Percentiles rank a stretch among this genome's conserved stretches.
Conservation (phyloP, 2,888 invertebrate species). For the Slavum lentiscoides region DNA sequence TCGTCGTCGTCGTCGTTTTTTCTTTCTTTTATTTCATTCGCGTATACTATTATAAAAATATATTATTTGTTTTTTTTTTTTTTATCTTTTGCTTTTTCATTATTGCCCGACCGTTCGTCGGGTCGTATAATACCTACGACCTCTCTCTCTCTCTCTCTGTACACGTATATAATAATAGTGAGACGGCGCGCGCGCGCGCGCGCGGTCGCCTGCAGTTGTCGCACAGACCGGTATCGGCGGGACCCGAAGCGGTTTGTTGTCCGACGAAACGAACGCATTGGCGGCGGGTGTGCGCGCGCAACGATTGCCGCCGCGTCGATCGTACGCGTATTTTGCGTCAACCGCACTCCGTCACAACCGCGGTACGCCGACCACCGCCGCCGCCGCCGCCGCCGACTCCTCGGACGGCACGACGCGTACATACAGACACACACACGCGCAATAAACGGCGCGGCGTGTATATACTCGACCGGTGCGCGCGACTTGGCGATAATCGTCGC, state of each 20-base stretch:
- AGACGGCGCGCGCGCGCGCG: no score
- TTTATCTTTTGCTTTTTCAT: constrained; percentile 6
- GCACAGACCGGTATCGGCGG: constrained; percentile 44
- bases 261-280: no score
- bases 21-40: background rate
- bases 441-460: background rate
- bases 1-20: background rate
- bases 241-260: constrained; percentile 38
- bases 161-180: no score
- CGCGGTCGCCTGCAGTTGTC: background rate
- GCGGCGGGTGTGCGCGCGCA: no score
- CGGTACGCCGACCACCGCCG: background rate
- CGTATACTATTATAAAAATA: background rate
- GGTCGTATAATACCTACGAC: no score
- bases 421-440: no score
- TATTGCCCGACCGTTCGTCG: background rate
- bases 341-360: background rate
- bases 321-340: background rate
- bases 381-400: constrained; percentile 17
- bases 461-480: constrained; percentile 16
- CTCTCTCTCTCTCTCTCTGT: no score
- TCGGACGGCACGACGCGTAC: background rate
- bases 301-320: background rate
- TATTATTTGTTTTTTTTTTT: background rate
- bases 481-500: background rate